A percentile compares a stretch with the other conserved stretches of the same genome.
phyloP scores from a whole-genome alignment of 2,797 vertebrate genomes.

The Acanthiza pusilla region DNA sequence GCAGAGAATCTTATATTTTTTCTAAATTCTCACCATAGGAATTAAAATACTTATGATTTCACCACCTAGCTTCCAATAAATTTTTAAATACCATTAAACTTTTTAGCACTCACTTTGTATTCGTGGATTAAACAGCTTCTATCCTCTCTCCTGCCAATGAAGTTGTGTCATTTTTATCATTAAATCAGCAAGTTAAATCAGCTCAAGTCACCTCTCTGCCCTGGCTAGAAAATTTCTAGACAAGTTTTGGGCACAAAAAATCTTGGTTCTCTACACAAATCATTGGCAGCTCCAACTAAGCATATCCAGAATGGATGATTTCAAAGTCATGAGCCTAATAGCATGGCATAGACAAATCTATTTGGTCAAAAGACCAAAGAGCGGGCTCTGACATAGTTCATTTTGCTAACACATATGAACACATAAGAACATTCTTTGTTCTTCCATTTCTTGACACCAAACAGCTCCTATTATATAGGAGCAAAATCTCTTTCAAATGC shows the following conservation, averaged over 20 bases:
- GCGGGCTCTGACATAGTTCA: not conserved
- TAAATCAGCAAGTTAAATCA: not conserved
- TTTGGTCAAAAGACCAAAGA: not conserved
- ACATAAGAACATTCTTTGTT: no score
- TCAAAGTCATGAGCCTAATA: not conserved
- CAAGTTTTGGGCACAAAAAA: not conserved
- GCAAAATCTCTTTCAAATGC: not conserved
- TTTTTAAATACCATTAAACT: not conserved
- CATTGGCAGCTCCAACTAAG: not conserved
- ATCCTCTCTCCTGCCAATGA: not conserved
- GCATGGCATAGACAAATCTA: not conserved
- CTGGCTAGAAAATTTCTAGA: not conserved
- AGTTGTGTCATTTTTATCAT: not conserved
- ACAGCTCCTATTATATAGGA: no score
- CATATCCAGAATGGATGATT: not conserved
- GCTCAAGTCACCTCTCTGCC: not conserved
- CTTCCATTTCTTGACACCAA: not conserved
- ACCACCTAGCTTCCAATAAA: not conserved
- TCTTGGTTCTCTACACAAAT: not conserved
- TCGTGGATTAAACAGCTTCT: not conserved
- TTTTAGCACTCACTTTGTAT: not conserved
- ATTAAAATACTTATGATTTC: not conserved
- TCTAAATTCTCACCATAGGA: not conserved
- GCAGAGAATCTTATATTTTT: not conserved
- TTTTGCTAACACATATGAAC: not conserved